Conservation (phyloP, 2,113 vertebrate species). For the Heterotis niloticus region DNA sequence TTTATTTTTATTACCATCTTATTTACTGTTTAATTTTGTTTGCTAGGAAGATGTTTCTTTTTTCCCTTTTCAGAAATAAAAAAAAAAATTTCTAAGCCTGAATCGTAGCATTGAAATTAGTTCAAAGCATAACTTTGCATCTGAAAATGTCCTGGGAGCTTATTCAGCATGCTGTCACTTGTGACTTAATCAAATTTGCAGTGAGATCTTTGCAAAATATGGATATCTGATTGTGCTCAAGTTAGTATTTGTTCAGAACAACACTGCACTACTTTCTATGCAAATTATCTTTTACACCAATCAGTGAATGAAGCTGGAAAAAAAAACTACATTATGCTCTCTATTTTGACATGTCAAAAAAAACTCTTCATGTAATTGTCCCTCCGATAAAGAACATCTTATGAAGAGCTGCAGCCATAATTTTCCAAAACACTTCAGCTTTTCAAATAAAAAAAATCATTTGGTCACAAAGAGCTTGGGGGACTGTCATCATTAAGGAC, state of each 20-base stretch:
- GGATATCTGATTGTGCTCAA: not conserved
- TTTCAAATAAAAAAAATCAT: conserved; percentile 15
- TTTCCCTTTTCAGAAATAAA: not conserved
- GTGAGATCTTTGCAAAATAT: not conserved
- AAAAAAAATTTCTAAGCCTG: not conserved
- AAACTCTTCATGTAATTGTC: conserved; percentile 12
- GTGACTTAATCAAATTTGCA: not conserved
- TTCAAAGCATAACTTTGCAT: not conserved
- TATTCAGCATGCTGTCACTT: not conserved
- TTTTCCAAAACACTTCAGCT: conserved; percentile 21
- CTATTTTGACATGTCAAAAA: conserved; percentile 11
- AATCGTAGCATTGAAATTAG: not conserved
- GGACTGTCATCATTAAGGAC: not conserved
- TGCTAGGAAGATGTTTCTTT: not conserved
- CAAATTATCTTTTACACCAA: not conserved
- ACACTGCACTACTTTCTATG: not conserved
- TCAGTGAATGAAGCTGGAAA: not conserved
- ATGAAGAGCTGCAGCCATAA: not conserved
- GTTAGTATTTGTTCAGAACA: not conserved
- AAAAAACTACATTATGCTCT: conserved; percentile 5
- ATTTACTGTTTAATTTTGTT: conserved; percentile 1
- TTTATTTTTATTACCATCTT: conserved; percentile 2
- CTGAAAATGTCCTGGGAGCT: not conserved
- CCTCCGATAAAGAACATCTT: not conserved
- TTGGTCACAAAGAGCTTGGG: not conserved